Evolutionary conservation across 92 coral and sea anemone genomes (phyloP).

Genomic region (Epizoanthus fatuus): DNA sequence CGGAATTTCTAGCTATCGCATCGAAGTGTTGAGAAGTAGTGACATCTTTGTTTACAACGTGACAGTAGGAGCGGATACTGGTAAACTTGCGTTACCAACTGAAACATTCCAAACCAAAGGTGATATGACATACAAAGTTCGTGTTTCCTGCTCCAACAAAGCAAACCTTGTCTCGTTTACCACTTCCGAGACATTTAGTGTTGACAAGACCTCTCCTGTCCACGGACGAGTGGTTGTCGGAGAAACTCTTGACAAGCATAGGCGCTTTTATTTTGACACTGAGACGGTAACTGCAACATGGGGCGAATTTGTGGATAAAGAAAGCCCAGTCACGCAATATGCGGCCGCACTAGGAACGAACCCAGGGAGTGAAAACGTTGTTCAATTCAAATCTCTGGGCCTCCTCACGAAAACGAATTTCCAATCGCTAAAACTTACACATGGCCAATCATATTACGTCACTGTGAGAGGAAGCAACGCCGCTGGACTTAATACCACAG

Average conservation of each 20-base stretch:
- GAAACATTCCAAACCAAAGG: conserved; percentile 9
- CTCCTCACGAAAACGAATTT: conserved; percentile 63
- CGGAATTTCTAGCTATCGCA: conserved; percentile 74
- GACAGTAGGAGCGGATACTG: conserved; percentile 24
- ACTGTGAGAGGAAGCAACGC: conserved; percentile 85
- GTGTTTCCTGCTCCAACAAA: conserved; percentile 79
- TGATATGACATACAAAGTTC: conserved; percentile 51
- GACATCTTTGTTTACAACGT: conserved; percentile 22
- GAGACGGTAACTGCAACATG: conserved; percentile 72
- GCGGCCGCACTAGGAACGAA: conserved; percentile 82
- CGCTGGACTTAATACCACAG: conserved; percentile 72
- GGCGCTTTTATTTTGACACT: conserved; percentile 69
- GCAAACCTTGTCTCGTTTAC: conserved; percentile 74
- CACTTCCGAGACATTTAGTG: conserved; percentile 57
- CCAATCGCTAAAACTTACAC: conserved; percentile 61
- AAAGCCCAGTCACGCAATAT: conserved; percentile 76
- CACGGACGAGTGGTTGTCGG: conserved; percentile 67
- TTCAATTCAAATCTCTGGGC: conserved; percentile 66
- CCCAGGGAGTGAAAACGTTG: conserved; percentile 66
- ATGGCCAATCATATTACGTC: conserved; percentile 72
- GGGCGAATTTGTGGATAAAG: conserved; percentile 81
- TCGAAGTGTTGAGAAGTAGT: conserved; percentile 34
- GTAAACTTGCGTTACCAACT: conserved; percentile 5
- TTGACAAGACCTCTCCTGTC: conserved; percentile 83
- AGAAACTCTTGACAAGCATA: conserved; percentile 52